Conservation (phyloP, 2,797 vertebrate genomes). For the Phylloscopus collybita region DNA sequence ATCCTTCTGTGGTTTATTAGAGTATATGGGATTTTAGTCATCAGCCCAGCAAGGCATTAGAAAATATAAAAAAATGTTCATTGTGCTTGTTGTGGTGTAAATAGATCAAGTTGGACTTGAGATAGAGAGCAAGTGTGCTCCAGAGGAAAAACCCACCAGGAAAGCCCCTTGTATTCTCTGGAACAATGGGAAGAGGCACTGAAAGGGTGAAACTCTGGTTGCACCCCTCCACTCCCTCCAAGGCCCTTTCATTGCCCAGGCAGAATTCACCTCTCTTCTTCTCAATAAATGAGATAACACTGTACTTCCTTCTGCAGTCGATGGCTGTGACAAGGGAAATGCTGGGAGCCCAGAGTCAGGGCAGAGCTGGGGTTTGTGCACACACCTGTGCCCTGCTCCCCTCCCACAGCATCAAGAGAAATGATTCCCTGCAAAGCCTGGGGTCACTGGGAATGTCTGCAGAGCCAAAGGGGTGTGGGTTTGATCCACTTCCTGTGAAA, state of each 20-base stretch:
- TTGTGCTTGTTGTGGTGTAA: not conserved
- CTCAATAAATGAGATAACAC: not conserved
- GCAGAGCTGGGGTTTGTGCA: not conserved
- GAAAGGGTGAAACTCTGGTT: not conserved
- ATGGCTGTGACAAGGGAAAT: not conserved
- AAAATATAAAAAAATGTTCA: constrained; percentile 26
- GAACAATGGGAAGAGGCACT: not conserved
- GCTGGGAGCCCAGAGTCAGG: not conserved
- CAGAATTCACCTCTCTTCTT: not conserved
- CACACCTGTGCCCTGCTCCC: not conserved
- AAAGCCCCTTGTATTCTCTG: not conserved
- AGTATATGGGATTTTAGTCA: constrained; percentile 46
- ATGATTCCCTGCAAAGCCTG: not conserved
- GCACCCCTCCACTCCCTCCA: not conserved
- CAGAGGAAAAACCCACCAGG: not conserved
- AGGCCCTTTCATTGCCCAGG: not conserved
- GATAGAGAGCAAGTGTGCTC: not conserved
- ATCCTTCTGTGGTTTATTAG: constrained; percentile 55
- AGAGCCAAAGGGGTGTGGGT: not conserved
- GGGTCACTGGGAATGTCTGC: not conserved
- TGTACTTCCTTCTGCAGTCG: not conserved
- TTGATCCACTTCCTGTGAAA: not conserved
- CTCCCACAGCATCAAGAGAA: not conserved
- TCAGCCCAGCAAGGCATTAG: constrained; percentile 40
- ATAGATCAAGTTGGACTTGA: constrained; percentile 8